A percentile compares a stretch with the other conserved stretches of the same genome.
Conservation (phyloP, 1,140 invertebrate species). For the Dendrolimus kikuchii region DNA sequence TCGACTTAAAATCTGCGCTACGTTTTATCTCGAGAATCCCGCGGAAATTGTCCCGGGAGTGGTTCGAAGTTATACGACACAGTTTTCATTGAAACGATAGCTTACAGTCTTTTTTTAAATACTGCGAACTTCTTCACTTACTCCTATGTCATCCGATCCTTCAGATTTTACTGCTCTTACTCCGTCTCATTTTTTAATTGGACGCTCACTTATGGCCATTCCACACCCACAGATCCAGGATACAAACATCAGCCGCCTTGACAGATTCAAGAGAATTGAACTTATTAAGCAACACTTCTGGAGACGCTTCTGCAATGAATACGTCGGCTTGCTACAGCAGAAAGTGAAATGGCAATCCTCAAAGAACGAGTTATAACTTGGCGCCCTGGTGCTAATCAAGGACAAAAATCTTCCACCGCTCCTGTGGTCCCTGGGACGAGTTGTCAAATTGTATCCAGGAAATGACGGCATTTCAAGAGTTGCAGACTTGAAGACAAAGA, state of each 20-base stretch:
- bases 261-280: neutral
- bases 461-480: conserved; percentile 1
- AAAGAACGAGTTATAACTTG: neutral
- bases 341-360: neutral
- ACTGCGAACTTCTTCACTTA: too few relatives aligned
- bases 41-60: too few relatives aligned
- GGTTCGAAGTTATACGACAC: too few relatives aligned
- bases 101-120: too few relatives aligned
- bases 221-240: neutral
- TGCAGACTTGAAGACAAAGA: neutral
- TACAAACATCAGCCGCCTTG: neutral
- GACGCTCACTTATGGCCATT: neutral
- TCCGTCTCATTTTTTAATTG: conserved; percentile 3
- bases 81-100: too few relatives aligned
- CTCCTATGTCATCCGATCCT: conserved; percentile 4
- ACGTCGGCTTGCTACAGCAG: neutral
- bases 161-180: neutral
- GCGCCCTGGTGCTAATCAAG: conserved; percentile 1
- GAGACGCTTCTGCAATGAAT: neutral
- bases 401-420: neutral
- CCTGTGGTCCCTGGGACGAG: neutral
- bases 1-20: too few relatives aligned
- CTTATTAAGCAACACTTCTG: neutral
- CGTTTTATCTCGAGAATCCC: too few relatives aligned
- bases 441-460: conserved; percentile 3